These are phyloP conservation scores for Torymus texanus DNA, from an alignment of 2,888 invertebrate species.

Conservation along the genomic window DNA sequence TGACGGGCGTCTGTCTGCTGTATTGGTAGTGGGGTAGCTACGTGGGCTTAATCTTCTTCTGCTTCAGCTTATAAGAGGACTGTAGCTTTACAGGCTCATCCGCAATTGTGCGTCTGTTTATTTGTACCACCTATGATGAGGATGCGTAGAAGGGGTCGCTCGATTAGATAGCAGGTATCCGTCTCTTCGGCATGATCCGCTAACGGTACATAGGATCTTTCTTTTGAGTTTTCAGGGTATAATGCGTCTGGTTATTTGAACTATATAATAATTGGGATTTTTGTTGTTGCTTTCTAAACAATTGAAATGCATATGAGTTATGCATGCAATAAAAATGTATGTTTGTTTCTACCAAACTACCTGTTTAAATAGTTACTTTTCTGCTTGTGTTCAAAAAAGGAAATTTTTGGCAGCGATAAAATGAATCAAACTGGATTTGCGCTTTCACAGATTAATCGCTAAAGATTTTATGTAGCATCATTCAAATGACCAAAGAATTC, in stretches of 20 bases:
- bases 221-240: slow-evolving; percentile 27
- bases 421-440: slow-evolving; percentile 53
- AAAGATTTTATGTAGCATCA: slow-evolving; percentile 66
- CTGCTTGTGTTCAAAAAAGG: slow-evolving; percentile 14
- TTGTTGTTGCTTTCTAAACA: slow-evolving; percentile 19
- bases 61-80: no score
- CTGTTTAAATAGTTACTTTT: slow-evolving; percentile 39
- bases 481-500: slow-evolving; percentile 61
- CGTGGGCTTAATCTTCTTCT: no score
- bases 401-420: slow-evolving; percentile 40
- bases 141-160: no score
- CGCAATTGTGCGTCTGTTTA: no score
- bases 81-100: no score
- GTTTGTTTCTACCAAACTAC: slow-evolving; percentile 20
- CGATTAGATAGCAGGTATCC: no score
- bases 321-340: slow-evolving; percentile 22
- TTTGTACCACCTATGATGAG: no score
- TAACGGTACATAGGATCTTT: neutral
- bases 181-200: no score
- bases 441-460: slow-evolving; percentile 46
- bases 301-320: slow-evolving; percentile 16
- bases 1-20: no score
- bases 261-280: slow-evolving; percentile 15
- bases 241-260: slow-evolving; percentile 40
- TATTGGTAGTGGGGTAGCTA: no score